Conservation (phyloP, 1,140 invertebrate genomes). For the Protaetia brevitarsis region DNA sequence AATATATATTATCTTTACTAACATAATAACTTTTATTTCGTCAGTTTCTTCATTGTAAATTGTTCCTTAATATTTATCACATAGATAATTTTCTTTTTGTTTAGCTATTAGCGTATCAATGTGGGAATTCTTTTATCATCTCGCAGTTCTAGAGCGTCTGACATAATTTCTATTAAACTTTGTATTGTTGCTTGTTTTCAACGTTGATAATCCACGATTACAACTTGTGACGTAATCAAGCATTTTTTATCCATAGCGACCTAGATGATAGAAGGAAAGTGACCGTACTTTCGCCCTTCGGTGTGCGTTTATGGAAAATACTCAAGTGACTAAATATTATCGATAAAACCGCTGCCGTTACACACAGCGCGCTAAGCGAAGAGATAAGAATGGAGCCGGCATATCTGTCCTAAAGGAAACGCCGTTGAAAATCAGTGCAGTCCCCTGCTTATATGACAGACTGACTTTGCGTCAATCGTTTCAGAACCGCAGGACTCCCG, state of each 20-base stretch:
- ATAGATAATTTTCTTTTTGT: no score
- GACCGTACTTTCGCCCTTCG: background rate
- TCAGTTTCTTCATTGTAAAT: no score
- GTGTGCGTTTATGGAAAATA: constrained; percentile 4
- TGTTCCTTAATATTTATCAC: no score
- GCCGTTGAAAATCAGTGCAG: background rate
- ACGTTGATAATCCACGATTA: background rate
- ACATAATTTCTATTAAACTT: no score
- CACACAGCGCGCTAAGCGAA: background rate
- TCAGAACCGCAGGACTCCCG: background rate
- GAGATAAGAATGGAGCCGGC: background rate
- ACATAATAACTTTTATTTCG: no score
- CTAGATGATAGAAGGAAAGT: background rate
- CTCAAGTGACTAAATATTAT: background rate
- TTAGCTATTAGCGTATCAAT: no score
- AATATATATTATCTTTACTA: no score
- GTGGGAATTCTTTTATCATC: no score
- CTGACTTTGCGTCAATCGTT: constrained; percentile 8
- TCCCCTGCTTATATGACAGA: background rate
- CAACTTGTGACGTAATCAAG: background rate
- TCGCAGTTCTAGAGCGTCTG: no score
- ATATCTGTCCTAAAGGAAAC: constrained; percentile 6
- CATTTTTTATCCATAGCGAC: background rate
- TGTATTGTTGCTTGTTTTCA: no score
- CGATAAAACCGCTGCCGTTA: background rate